These are phyloP conservation scores for Plebejus anna DNA, from an alignment of 2,888 invertebrate species.

Conservation along the genomic window DNA sequence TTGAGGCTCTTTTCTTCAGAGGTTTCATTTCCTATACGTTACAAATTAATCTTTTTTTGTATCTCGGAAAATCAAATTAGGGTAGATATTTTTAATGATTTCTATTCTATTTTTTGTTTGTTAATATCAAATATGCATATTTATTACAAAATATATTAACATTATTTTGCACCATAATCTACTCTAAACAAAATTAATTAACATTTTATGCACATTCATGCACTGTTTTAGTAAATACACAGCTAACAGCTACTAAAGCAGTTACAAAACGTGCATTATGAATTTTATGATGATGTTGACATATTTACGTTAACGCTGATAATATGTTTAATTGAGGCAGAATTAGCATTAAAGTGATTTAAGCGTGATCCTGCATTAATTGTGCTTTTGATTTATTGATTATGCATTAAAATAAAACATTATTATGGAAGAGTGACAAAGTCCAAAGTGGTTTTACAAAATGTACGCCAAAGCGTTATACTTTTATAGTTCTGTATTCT, in stretches of 20 bases:
- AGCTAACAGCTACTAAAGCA: neutral
- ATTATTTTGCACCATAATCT: neutral
- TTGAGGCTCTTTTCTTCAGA: neutral
- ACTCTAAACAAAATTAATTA: neutral
- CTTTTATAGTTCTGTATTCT: too few relatives aligned
- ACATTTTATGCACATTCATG: conserved; percentile 1
- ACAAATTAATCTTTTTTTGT: too few relatives aligned
- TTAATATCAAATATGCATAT: too few relatives aligned
- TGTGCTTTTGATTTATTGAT: conserved; percentile 6
- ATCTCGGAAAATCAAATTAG: too few relatives aligned
- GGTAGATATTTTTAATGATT: too few relatives aligned
- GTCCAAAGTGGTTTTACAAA: too few relatives aligned
- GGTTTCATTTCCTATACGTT: neutral
- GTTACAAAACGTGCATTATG: neutral
- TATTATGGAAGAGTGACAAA: too few relatives aligned
- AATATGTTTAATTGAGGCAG: conserved; percentile 15
- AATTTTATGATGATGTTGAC: conserved; percentile 12
- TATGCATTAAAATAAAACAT: too few relatives aligned
- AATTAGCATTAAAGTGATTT: conserved; percentile 9
- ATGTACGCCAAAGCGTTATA: too few relatives aligned
- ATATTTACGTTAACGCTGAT: neutral
- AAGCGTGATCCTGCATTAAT: neutral
- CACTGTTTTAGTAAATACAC: neutral
- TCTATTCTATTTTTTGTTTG: too few relatives aligned
- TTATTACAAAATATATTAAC: too few relatives aligned